Evolutionary conservation across 2,113 vertebrate species (phyloP).

Genomic region (Numida meleagris): DNA sequence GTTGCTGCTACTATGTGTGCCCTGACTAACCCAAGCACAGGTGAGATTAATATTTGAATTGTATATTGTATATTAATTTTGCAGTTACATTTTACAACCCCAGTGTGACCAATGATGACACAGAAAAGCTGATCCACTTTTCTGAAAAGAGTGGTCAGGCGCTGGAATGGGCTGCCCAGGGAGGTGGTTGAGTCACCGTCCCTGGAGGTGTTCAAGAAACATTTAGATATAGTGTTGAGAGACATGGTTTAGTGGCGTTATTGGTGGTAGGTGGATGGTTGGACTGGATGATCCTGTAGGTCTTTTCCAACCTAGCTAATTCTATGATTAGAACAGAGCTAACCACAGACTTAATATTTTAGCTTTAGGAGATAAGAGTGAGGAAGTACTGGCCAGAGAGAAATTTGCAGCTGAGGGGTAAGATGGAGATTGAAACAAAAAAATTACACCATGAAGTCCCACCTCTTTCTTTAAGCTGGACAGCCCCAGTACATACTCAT

Average conservation of each 20-base stretch:
- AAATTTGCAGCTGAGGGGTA: not conserved
- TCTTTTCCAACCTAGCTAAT: no score
- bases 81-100: not conserved
- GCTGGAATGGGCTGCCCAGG: no score
- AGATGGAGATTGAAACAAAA: not conserved
- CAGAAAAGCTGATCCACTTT: not conserved
- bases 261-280: no score
- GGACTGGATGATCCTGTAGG: no score
- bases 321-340: no score
- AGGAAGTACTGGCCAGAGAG: not conserved
- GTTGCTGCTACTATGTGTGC: not conserved
- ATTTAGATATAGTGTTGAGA: no score
- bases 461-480: not conserved
- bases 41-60: not conserved
- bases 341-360: not conserved
- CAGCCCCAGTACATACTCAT: not conserved
- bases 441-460: not conserved
- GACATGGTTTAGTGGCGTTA: no score
- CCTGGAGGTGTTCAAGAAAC: no score
- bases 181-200: no score
- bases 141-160: no score
- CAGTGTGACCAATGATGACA: not conserved
- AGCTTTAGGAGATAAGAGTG: not conserved
- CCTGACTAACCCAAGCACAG: not conserved
- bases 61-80: not conserved